These are phyloP conservation scores for Albula goreensis DNA, from an alignment of 2,113 vertebrate genomes.

Conservation along the genomic window DNA sequence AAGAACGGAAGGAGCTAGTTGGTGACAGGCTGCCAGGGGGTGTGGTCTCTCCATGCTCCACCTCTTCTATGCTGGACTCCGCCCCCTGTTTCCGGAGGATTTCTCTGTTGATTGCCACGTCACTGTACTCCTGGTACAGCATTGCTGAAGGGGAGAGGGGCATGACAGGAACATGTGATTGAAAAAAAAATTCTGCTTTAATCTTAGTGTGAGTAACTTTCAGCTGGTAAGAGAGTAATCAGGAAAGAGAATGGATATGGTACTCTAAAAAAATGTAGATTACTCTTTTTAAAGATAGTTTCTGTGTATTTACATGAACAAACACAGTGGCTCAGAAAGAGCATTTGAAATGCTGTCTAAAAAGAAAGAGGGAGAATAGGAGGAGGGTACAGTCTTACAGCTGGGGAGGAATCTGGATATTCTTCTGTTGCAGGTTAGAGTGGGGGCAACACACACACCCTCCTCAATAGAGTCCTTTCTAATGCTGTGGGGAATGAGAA, in stretches of 20 bases:
- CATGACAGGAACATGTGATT: background rate
- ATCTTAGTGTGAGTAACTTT: background rate
- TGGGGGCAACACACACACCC: conserved; percentile 40
- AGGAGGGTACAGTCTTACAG: conserved; percentile 63
- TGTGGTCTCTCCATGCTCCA: conserved; percentile 63
- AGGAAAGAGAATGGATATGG: background rate
- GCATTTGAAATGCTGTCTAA: too few species aligned
- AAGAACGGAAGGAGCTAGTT: conserved; percentile 81
- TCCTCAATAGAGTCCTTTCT: conserved; percentile 68
- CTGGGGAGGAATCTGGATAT: conserved; percentile 81
- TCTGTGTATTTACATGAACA: too few species aligned
- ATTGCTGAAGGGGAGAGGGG: conserved; percentile 65
- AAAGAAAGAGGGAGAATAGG: background rate
- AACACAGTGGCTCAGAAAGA: too few species aligned
- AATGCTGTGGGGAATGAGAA: conserved; percentile 54
- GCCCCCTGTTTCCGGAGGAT: conserved; percentile 84
- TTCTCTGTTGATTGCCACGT: conserved; percentile 84
- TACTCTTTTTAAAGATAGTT: too few species aligned
- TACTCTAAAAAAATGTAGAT: too few species aligned
- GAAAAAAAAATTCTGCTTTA: background rate
- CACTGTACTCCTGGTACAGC: conserved; percentile 89
- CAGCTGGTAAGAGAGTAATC: background rate
- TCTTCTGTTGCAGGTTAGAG: conserved; percentile 63
- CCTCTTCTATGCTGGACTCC: conserved; percentile 75
- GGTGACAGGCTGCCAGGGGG: conserved; percentile 81